Evolutionary conservation across 2,113 vertebrate species (phyloP).

Genomic region (Tragelaphus buxtoni): DNA sequence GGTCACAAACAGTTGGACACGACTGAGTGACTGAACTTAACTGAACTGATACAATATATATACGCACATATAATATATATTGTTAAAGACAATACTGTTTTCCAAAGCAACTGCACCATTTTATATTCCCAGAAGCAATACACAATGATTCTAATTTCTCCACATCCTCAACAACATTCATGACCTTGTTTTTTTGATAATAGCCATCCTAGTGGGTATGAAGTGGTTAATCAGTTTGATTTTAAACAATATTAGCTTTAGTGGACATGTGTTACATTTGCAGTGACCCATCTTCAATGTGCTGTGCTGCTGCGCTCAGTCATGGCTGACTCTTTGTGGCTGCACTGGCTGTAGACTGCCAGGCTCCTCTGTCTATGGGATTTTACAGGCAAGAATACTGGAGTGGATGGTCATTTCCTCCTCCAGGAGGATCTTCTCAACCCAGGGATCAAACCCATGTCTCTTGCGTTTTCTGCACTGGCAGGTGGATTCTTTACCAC

Average conservation of each 20-base stretch:
- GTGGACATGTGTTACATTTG: not conserved
- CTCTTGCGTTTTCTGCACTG: not conserved
- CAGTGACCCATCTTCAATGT: not conserved
- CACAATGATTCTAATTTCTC: not conserved
- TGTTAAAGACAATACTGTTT: not conserved
- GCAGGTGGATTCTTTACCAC: not conserved
- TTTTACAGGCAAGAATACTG: not conserved
- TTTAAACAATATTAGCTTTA: not conserved
- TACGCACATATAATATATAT: not conserved
- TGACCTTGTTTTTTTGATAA: not conserved
- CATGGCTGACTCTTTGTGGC: not conserved
- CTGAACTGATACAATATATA: not conserved
- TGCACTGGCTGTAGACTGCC: not conserved
- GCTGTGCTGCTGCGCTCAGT: not conserved
- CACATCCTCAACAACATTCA: not conserved
- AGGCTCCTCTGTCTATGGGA: not conserved
- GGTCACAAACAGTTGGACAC: too few relatives aligned
- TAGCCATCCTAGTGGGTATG: not conserved
- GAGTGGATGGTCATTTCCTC: not conserved
- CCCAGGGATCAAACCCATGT: not conserved
- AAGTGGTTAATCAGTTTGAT: not conserved
- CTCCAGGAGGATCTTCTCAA: not conserved
- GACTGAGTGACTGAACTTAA: too few relatives aligned
- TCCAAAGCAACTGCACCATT: not conserved
- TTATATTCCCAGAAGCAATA: not conserved